Base-by-base conservation (phyloP, 2,113 vertebrate species). In the Triplophysa siluroides region DNA sequence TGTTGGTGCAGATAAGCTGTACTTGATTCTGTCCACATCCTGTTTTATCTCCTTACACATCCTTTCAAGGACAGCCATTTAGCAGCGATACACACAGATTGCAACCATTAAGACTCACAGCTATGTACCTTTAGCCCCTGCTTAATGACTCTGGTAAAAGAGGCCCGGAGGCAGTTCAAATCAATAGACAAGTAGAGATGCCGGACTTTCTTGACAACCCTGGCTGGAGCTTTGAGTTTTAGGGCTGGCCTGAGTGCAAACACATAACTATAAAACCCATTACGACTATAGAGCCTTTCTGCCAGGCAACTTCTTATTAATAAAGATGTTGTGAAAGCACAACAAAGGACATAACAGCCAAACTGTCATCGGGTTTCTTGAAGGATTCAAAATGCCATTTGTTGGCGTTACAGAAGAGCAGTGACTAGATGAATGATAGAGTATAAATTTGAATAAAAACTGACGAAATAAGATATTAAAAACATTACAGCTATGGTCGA, bases 111-210 rank as follows among this genome's bases (percentile, higher is more conserved):
- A 78, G 65, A 38, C 47, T 63, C 64, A 58, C 73, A 56, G 78
- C 43, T 52, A 52, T 52, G 14, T 18, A 60, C 54, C 11, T 78
- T 76, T 54, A 65, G 47, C 54, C 54, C 68, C 41, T 73, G 18
- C 63, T 41, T 85, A 85, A 85, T 83, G 81, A 78, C 63, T 78
- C 71, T 67, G 74, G 56, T 43, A 74, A 70, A 65, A 33, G 9
- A 33, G 8, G 64, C 58, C 38, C 60, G 56, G 72, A 24, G 45
- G 60, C 60, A 38, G 73, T 50, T 77, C 29, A 79, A 82, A 79
- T 80, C 79, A 83, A 78, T 71, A 72, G 58, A 76, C 21, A 45
- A 21, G 43, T 24, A 79, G 73, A 74, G 81, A 83, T 84, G 66
- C 78, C 64, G 83, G 82, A 81, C 79, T 82, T 76, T 61, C 71